These are phyloP conservation scores for Pedetes capensis DNA, from an alignment of 2,113 vertebrate genomes.

Conservation along the genomic window DNA sequence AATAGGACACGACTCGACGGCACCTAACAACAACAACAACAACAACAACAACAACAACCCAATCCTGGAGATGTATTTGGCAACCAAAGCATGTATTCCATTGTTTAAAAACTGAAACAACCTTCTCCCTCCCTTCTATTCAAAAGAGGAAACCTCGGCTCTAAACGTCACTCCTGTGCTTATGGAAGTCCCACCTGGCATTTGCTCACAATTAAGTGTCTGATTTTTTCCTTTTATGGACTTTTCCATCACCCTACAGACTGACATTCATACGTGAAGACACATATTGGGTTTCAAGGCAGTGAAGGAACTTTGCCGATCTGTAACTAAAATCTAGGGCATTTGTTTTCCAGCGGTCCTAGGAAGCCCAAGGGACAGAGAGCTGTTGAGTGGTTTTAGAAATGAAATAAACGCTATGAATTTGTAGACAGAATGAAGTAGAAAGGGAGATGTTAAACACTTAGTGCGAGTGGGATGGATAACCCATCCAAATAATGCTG, in stretches of 20 bases:
- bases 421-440: conserved; percentile 48
- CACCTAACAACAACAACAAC: no score
- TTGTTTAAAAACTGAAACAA: background rate
- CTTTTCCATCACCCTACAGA: background rate
- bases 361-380: conserved; percentile 22
- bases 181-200: background rate
- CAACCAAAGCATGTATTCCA: background rate
- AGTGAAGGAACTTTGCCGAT: background rate
- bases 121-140: background rate
- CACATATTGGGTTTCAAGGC: background rate
- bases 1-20: no score
- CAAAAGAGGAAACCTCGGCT: background rate
- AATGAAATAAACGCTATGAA: conserved; percentile 56
- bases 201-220: background rate
- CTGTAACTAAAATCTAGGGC: conserved; percentile 67
- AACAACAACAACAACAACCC: no score
- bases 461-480: background rate
- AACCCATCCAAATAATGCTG: background rate
- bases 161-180: background rate
- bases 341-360: conserved; percentile 27
- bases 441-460: conserved; percentile 5
- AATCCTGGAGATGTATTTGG: background rate
- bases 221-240: background rate
- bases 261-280: background rate
- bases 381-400: conserved; percentile 61